A percentile compares a stretch with the other conserved stretches of the same genome.
Conservation (phyloP, 2,888 invertebrate genomes). For the Drosophila neotestacea region DNA sequence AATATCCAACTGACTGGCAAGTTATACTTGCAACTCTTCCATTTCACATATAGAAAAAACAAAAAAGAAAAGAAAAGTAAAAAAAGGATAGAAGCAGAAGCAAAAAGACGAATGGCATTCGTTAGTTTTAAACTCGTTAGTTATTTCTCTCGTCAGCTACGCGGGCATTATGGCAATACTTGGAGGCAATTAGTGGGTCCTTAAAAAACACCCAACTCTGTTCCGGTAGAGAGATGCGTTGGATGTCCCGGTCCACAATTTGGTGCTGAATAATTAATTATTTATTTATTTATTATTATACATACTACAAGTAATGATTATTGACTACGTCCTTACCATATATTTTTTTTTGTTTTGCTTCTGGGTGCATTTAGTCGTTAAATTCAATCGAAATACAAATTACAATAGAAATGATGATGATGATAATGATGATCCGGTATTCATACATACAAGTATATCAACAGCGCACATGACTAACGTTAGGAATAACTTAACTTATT, state of each 20-base stretch:
- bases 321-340: background rate
- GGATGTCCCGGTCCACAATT: conserved; percentile 35
- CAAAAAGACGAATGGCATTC: conserved; percentile 9
- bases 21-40: conserved; percentile 9
- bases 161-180: conserved; percentile 82
- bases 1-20: conserved; percentile 36
- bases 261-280: conserved; percentile 62
- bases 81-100: background rate
- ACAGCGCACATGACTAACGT: conserved; percentile 52
- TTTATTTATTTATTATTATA: conserved; percentile 44
- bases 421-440: conserved; percentile 13
- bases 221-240: conserved; percentile 36
- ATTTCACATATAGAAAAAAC: background rate
- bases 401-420: conserved; percentile 18
- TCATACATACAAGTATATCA: conserved; percentile 13
- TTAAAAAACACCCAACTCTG: conserved; percentile 4
- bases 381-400: conserved; percentile 36
- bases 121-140: conserved; percentile 27
- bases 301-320: conserved; percentile 10
- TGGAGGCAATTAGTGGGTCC: conserved; percentile 31
- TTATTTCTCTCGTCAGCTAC: conserved; percentile 53
- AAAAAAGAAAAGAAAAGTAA: background rate
- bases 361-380: conserved; percentile 75
- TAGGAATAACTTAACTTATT: conserved; percentile 50
- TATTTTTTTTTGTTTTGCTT: conserved; percentile 31